Base-by-base conservation (phyloP, 2,113 vertebrate species). In the Shinisaurus crocodilurus region DNA sequence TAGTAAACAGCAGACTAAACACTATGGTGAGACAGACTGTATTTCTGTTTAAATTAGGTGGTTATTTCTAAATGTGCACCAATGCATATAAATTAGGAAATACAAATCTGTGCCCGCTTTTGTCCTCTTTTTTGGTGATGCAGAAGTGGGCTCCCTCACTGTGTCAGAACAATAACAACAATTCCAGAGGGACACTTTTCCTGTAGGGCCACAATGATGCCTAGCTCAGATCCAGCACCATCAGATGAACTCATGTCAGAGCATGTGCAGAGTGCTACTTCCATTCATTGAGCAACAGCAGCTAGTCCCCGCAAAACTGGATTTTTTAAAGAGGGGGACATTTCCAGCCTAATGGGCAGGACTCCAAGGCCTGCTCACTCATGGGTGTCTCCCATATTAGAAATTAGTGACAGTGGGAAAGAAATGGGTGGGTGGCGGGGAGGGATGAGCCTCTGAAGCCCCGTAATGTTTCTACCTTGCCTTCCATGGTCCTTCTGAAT, bases 401-500 rank as follows among this genome's bases (percentile, higher is more conserved):
- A 77, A 34, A 16, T 10, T 29, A 2, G 0, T 57, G 37, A 34
- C 9, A 45, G 27, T 34, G 48, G 29, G 25, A 65, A 29, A 29
- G 63, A 45, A 32, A 12, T 12, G 15, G 3, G 77, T 4, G 5
- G 74, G 40, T 10, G 69, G 69, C 9, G 69, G 65, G 27, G 6
- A 45, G 8, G 48, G 18, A 18, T 5, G 85, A 27, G 27, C 8
- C 57, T 12, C 12, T 1, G 13, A 34, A 45, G 8, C 13, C 10
- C 15, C 45, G 8, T 0, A 4, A 0, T 15, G 34, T 2, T 27
- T 15, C 69, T 89, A 94, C 94, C 94, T 93, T 63, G 4, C 9
- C 48, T 81, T 87, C 90, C 76, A 94, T 87, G 72, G 40, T 25
- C 7, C 25, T 76, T 57, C 82, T 89, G 70, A 94, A 72, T 0